Evolutionary conservation across 2,113 vertebrate genomes (phyloP).

Genomic region (Anolis sagrei): DNA sequence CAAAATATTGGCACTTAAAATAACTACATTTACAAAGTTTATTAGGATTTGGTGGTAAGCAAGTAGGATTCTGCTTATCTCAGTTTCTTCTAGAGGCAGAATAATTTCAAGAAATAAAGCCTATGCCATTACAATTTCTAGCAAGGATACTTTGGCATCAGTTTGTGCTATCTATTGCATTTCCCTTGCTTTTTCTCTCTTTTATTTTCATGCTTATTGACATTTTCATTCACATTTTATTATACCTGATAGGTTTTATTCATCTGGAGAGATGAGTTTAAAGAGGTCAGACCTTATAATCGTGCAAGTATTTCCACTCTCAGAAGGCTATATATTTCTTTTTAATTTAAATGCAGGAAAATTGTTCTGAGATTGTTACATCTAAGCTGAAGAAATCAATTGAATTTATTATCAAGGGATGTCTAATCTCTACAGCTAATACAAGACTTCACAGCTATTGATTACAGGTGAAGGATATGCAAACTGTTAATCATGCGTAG

Average conservation of each 20-base stretch:
- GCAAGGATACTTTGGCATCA: conserved; percentile 51
- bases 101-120: conserved; percentile 49
- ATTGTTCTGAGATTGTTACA: conserved; percentile 74
- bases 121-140: conserved; percentile 53
- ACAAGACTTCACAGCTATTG: conserved; percentile 80
- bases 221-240: conserved; percentile 70
- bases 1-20: neutral
- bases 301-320: conserved; percentile 65
- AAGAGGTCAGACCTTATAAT: conserved; percentile 71
- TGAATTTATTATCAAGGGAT: conserved; percentile 85
- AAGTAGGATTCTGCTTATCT: conserved; percentile 16
- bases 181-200: conserved; percentile 57
- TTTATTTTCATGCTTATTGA: conserved; percentile 63
- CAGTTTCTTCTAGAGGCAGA: conserved; percentile 55
- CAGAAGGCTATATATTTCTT: conserved; percentile 76
- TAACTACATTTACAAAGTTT: neutral
- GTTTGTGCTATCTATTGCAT: conserved; percentile 56
- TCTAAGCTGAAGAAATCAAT: conserved; percentile 81
- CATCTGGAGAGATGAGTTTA: conserved; percentile 63
- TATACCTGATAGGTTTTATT: conserved; percentile 59
- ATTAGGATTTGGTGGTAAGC: neutral
- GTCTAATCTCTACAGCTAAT: conserved; percentile 84
- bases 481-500: conserved; percentile 79
- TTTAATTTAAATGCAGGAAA: conserved; percentile 83
- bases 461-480: conserved; percentile 79